phyloP scores from a whole-genome alignment of 2,888 invertebrate species.

The Cerastis rubricosa region DNA sequence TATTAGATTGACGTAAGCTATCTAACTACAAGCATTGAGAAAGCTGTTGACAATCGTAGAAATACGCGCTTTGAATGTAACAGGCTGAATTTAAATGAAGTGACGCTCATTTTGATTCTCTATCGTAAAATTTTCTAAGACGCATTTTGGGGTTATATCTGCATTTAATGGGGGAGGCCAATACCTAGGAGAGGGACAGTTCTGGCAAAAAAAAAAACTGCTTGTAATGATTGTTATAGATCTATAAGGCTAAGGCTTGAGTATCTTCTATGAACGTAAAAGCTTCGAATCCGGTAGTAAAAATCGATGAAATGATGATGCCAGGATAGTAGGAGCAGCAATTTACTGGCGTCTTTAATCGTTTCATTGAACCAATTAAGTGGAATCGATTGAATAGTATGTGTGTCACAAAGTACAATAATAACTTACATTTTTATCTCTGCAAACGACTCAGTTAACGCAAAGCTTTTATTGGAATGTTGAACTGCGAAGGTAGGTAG shows the following conservation, averaged over 20 bases:
- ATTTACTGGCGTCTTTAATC: background rate
- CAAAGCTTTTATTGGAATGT: background rate
- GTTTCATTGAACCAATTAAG: background rate
- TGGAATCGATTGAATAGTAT: slow-evolving; percentile 12
- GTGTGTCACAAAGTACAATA: slow-evolving; percentile 9
- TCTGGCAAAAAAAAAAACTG: too few relatives aligned
- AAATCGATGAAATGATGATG: background rate
- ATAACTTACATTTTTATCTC: slow-evolving; percentile 17
- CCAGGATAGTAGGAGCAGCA: background rate
- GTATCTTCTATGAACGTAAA: background rate
- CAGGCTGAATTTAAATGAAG: background rate
- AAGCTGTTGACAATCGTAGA: background rate
- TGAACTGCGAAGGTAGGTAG: background rate
- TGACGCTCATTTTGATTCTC: background rate
- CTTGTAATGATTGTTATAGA: background rate
- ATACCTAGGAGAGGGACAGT: too few relatives aligned
- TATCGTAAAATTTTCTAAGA: background rate
- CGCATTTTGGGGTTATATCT: background rate
- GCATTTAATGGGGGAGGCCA: background rate
- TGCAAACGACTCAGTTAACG: background rate
- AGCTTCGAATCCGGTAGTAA: too few relatives aligned
- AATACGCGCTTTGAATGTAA: background rate
- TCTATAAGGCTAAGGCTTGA: background rate
- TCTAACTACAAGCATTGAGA: background rate
- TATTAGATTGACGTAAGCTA: background rate